phyloP scores from a whole-genome alignment of 2,113 vertebrate species.

The Tetrao urogallus region DNA sequence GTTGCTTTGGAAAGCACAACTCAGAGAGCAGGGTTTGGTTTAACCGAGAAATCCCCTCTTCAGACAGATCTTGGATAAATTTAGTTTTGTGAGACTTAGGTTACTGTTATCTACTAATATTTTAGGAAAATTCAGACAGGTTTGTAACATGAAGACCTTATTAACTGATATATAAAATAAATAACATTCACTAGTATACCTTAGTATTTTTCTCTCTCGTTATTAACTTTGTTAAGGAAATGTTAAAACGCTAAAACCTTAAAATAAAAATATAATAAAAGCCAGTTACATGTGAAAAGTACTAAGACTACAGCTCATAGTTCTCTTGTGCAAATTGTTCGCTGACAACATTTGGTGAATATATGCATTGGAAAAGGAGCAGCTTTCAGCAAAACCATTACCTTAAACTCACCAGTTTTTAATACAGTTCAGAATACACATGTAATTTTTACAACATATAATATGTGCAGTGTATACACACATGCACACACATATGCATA shows the following conservation, averaged over 20 bases:
- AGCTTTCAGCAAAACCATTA: not conserved
- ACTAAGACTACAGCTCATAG: not conserved
- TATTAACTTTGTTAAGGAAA: not conserved
- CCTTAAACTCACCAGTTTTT: not conserved
- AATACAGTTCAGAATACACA: not conserved
- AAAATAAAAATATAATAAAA: not conserved
- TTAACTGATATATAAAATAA: not conserved
- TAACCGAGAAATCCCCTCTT: not conserved
- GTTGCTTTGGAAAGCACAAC: not conserved
- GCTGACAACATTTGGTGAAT: not conserved
- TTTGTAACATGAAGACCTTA: not conserved
- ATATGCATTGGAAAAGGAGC: not conserved
- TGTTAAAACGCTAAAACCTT: not conserved
- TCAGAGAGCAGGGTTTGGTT: not conserved
- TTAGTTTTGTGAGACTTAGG: not conserved
- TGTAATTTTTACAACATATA: not conserved
- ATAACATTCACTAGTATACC: not conserved
- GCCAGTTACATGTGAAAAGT: not conserved
- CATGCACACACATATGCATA: not conserved
- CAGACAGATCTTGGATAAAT: not conserved
- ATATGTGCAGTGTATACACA: not conserved
- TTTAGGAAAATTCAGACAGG: not conserved
- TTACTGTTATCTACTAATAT: not conserved
- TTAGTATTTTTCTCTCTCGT: not conserved
- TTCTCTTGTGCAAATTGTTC: not conserved